Percentiles rank a stretch among this genome's conserved stretches.
These are phyloP conservation scores for Asbolus verrucosus DNA, from an alignment of 1,140 invertebrate genomes.

Conservation along the genomic window DNA sequence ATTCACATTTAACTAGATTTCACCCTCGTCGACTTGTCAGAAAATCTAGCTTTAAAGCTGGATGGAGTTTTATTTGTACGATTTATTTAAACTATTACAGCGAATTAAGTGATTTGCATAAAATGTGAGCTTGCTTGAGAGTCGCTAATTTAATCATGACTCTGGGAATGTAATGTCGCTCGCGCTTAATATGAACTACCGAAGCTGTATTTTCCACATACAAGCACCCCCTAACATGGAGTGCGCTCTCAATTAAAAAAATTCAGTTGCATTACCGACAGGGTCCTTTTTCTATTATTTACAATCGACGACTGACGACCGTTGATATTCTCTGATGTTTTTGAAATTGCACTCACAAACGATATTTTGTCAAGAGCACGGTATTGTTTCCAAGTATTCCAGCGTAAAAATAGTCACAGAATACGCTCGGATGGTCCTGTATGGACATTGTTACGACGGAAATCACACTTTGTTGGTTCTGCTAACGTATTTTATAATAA, in stretches of 20 bases:
- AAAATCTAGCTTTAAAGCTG: slow-evolving; percentile 43
- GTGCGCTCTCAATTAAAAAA: slow-evolving; percentile 4
- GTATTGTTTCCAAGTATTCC: slow-evolving; percentile 29
- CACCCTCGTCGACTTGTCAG: slow-evolving; percentile 44
- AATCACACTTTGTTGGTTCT: not conserved
- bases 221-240: too few species aligned
- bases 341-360: slow-evolving; percentile 28
- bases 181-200: slow-evolving; percentile 6
- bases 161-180: slow-evolving; percentile 16
- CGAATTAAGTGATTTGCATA: slow-evolving; percentile 46
- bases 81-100: slow-evolving; percentile 46
- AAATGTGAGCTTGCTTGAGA: slow-evolving; percentile 40
- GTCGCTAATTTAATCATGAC: slow-evolving; percentile 42
- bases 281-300: slow-evolving; percentile 13
- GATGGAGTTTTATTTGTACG: slow-evolving; percentile 41
- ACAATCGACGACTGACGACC: slow-evolving; percentile 1
- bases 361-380: slow-evolving; percentile 27
- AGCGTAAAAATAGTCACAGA: slow-evolving; percentile 13
- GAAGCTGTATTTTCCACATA: too few species aligned
- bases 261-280: not conserved
- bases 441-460: slow-evolving; percentile 1
- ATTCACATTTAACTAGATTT: slow-evolving; percentile 41
- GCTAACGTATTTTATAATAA: too few species aligned
- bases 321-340: slow-evolving; percentile 20
- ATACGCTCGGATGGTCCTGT: not conserved